Evolutionary conservation across 2,797 vertebrate species (phyloP).

Genomic region (Sitta carolinensis): DNA sequence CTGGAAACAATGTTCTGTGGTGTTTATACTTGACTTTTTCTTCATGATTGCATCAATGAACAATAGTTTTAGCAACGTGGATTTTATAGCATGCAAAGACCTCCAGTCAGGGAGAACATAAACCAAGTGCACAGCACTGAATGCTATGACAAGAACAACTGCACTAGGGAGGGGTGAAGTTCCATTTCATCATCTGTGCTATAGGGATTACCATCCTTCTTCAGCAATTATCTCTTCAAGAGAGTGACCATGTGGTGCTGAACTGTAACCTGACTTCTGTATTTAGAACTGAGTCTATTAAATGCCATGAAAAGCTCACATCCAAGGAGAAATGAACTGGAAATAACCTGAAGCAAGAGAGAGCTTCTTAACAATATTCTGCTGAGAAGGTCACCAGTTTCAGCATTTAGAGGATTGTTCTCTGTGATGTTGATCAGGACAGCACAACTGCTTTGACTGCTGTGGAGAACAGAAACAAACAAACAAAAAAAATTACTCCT

Average conservation of each 20-base stretch:
- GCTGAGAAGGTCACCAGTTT: slow-evolving; percentile 69
- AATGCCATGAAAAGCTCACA: slow-evolving; percentile 62
- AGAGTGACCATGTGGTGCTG: slow-evolving; percentile 45
- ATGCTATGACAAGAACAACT: slow-evolving; percentile 18
- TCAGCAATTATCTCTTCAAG: slow-evolving; percentile 48
- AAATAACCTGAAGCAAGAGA: slow-evolving; percentile 72
- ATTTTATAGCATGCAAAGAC: slow-evolving; percentile 62
- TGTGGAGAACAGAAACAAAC: background rate
- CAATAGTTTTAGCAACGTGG: slow-evolving; percentile 65
- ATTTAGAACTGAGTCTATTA: slow-evolving; percentile 62
- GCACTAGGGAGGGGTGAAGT: slow-evolving; percentile 17
- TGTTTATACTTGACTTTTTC: slow-evolving; percentile 74
- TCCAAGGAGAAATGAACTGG: slow-evolving; percentile 61
- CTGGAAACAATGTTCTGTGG: slow-evolving; percentile 66
- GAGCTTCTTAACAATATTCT: slow-evolving; percentile 56
- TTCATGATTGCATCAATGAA: slow-evolving; percentile 76
- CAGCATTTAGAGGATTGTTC: slow-evolving; percentile 46
- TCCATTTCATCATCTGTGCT: slow-evolving; percentile 37
- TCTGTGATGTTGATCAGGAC: slow-evolving; percentile 44
- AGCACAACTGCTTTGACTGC: slow-evolving; percentile 18
- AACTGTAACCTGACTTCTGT: slow-evolving; percentile 62
- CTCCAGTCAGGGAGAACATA: slow-evolving; percentile 45
- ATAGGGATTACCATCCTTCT: slow-evolving; percentile 38
- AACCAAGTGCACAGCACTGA: slow-evolving; percentile 35
- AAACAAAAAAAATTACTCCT: background rate